Conservation (phyloP, 2,888 invertebrate species). For the Embidobia sp. region DNA sequence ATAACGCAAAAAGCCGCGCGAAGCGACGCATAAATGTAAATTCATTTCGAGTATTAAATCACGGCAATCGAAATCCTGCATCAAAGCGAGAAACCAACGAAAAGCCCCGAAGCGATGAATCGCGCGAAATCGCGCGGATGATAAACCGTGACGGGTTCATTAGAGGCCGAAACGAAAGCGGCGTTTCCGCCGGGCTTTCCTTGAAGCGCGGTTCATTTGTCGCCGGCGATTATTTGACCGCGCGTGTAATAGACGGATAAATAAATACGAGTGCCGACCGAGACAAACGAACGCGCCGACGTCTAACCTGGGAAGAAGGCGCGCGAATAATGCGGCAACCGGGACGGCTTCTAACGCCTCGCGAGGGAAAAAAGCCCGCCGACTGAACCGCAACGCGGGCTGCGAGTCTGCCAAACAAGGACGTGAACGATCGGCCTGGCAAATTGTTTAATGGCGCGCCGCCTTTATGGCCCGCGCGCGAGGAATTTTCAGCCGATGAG, state of each 20-base stretch:
- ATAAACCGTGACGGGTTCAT: slow-evolving; percentile 46
- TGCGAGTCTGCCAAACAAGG: slow-evolving; percentile 12
- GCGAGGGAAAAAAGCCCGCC: slow-evolving; percentile 25
- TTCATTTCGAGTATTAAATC: too few relatives aligned
- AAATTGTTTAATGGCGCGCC: slow-evolving; percentile 46
- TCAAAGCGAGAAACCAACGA: too few relatives aligned
- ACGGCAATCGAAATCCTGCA: too few relatives aligned
- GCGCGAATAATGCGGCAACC: slow-evolving; percentile 57
- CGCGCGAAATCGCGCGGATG: slow-evolving; percentile 10
- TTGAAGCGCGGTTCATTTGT: slow-evolving; percentile 50
- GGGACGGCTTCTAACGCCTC: slow-evolving; percentile 50
- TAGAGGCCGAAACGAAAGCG: slow-evolving; percentile 29
- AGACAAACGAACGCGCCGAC: slow-evolving; percentile 52
- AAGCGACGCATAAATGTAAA: too few relatives aligned
- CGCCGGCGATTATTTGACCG: slow-evolving; percentile 47
- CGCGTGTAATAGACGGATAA: slow-evolving; percentile 45
- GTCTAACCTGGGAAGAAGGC: slow-evolving; percentile 23
- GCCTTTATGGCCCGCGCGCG: slow-evolving; percentile 31
- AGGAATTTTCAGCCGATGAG: slow-evolving; percentile 48
- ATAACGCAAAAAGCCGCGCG: too few relatives aligned
- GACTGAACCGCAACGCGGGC: too few relatives aligned
- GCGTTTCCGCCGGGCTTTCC: slow-evolving; percentile 28
- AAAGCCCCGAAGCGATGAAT: too few relatives aligned
- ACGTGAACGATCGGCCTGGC: slow-evolving; percentile 15
- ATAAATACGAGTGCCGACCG: slow-evolving; percentile 47